Base-by-base conservation (phyloP, 2,888 invertebrate species). In the Nymphalis c-album region DNA sequence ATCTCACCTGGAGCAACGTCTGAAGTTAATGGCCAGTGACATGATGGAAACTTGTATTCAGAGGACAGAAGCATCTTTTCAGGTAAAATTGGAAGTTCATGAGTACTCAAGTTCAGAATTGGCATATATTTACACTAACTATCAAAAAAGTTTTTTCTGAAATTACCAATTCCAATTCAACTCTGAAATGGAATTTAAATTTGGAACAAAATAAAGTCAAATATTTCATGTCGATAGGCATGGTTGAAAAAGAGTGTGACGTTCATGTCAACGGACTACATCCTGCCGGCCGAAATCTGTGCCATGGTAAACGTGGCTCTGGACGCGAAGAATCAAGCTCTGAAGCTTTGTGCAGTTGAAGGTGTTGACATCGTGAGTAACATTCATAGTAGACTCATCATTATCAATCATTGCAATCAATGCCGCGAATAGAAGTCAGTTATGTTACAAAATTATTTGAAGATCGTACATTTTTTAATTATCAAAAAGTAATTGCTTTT, bases 41-140 rank as follows among this genome's bases (percentile, higher is more conserved):
- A 99, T 99, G 99, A 98, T 99, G 86, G 99, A 99, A 86, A 98
- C 98, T 16, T 98, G 98, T 82, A 97, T 99, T 76, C 98, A 98
- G 85, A 95, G 96, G 80, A 97, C 97, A 4, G 97, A 97, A 82
- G 88, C 94, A 51, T 96, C 97, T 22, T 99, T 99, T 91, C 94
- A 94, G 84, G 93, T 92, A 18, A 57, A 26, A 7, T 46, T 16
- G 16, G 4, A 50, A 26, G 13, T 26, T 55, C 2, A 26, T 16
- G 13, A 4, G 17, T 48, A 47, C 22, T 46, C 17, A 10, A n/a
- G 40, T 18, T 45, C 40, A 40, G 40, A 40, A 0, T 40, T 13
- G 40, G 13, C n/a, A n/a, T 2, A 3, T 40, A 13, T 13, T 40
- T 40, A 40, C 16, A 26, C n/a, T n/a, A n/a, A n/a, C 22, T 22